Base-by-base conservation (phyloP, 2,888 invertebrate genomes). In the Sarcophaga subvicina region DNA sequence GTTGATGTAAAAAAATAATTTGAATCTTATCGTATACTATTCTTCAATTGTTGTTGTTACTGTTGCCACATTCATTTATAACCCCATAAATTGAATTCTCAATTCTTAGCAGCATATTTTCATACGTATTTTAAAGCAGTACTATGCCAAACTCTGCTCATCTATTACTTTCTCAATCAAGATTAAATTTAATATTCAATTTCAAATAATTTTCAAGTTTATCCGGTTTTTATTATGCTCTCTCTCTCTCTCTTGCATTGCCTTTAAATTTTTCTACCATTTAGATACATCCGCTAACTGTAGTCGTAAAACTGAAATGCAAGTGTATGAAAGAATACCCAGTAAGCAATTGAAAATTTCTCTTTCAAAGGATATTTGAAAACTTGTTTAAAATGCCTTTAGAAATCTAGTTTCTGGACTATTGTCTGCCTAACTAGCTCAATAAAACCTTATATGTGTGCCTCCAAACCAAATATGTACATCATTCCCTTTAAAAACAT, bases 101-200 rank as follows among this genome's bases (percentile, higher is more conserved):
- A 54, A 54, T 54, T 54, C 54, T 54, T 54, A 14, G 12, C 54
- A 54, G 5, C 17, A 54, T 17, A 54, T 37, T 37, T 37, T 37
- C 37, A 8, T 8, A 37, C 2, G 37, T 37, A 37, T 10, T 8
- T 37, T 37, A 37, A 37, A 37, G 37, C 37, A 37, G 37, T 37
- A 37, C 37, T 37, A 37, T 37, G 37, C 37, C 37, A 37, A 37
- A 37, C 37, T 10, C 37, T 49, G 22, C 14, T 12, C 47, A 17
- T 22, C 20, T 49, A 12, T 49, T 17, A 67, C 27, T 54, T 64
- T 54, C n/a, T 64, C 12, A 59, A 86, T 86, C 80, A 80, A 86
- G 80, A 80, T 86, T 80, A 73, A 77, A 83, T 86, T 78, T 80
- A 80, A 80, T 86, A 86, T 86, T 81, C 83, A 86, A 83, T 83